Percentiles rank a stretch among this genome's conserved stretches.
Conservation (phyloP, 2,888 invertebrate genomes). For the Acholoe squamosa region DNA sequence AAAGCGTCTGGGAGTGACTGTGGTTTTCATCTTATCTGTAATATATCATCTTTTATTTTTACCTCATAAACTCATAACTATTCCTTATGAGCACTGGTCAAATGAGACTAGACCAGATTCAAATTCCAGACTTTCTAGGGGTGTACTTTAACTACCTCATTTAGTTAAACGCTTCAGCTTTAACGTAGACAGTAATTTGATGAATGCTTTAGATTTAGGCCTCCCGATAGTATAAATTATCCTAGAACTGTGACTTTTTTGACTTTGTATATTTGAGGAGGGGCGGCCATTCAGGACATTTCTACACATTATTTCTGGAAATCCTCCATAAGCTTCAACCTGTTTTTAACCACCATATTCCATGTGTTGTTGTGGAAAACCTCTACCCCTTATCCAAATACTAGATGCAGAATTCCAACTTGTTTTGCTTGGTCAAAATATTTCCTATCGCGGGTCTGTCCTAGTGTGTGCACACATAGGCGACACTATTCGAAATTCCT, state of each 20-base stretch:
- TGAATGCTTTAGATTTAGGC: too few relatives aligned
- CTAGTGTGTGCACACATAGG: slow-evolving; percentile 23
- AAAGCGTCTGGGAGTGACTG: background rate
- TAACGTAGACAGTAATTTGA: too few relatives aligned
- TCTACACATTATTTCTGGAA: too few relatives aligned
- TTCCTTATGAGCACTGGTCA: background rate
- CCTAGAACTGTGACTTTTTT: too few relatives aligned
- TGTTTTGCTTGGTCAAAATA: slow-evolving; percentile 33
- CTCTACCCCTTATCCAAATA: background rate
- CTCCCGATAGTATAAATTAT: too few relatives aligned
- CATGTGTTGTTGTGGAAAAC: background rate
- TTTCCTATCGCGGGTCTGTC: slow-evolving; percentile 1
- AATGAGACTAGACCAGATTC: background rate
- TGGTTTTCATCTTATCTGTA: background rate
- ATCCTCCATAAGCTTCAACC: too few relatives aligned
- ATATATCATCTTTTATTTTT: background rate
- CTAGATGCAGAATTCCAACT: slow-evolving; percentile 37
- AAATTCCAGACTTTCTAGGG: too few relatives aligned
- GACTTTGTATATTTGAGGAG: too few relatives aligned
- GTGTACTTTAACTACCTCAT: too few relatives aligned
- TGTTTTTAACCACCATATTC: background rate
- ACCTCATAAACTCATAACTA: background rate
- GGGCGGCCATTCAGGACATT: too few relatives aligned
- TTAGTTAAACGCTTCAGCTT: too few relatives aligned
- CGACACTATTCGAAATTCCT: slow-evolving; percentile 40